Evolutionary conservation across 2,888 invertebrate species (phyloP).

Genomic region (Himalopsyche kuldschensis): DNA sequence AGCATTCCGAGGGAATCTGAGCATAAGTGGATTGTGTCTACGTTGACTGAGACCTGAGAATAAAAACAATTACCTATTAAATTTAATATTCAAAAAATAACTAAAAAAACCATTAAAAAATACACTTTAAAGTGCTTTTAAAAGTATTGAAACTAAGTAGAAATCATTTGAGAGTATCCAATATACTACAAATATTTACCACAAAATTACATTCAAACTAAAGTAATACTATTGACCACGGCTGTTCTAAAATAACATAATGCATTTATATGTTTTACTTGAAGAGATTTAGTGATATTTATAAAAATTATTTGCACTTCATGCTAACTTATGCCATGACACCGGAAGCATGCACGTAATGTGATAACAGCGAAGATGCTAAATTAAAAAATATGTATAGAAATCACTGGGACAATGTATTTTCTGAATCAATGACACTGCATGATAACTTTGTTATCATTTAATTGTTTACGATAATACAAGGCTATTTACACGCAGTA

Average conservation of each 20-base stretch:
- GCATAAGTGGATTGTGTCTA: constrained; percentile 54
- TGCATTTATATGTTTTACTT: no score
- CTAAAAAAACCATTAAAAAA: not conserved
- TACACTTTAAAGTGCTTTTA: not conserved
- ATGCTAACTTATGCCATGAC: no score
- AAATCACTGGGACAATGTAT: no score
- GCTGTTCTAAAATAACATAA: no score
- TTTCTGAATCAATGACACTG: not conserved
- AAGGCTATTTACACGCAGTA: not conserved
- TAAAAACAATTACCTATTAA: not conserved
- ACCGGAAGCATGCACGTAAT: no score
- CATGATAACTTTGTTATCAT: not conserved
- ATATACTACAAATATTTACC: not conserved
- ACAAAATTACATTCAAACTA: no score
- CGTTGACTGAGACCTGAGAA: constrained; percentile 53
- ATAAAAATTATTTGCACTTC: no score
- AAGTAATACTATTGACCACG: no score
- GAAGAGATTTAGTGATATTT: no score
- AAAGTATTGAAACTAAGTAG: not conserved
- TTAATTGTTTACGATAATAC: not conserved
- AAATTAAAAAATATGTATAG: no score
- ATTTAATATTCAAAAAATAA: not conserved
- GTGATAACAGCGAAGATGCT: no score
- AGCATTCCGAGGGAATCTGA: constrained; percentile 58
- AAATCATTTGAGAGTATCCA: not conserved